A percentile compares a stretch with the other conserved stretches of the same genome.
phyloP scores from a whole-genome alignment of 1,140 invertebrate species.

The Aphelinus certus region DNA sequence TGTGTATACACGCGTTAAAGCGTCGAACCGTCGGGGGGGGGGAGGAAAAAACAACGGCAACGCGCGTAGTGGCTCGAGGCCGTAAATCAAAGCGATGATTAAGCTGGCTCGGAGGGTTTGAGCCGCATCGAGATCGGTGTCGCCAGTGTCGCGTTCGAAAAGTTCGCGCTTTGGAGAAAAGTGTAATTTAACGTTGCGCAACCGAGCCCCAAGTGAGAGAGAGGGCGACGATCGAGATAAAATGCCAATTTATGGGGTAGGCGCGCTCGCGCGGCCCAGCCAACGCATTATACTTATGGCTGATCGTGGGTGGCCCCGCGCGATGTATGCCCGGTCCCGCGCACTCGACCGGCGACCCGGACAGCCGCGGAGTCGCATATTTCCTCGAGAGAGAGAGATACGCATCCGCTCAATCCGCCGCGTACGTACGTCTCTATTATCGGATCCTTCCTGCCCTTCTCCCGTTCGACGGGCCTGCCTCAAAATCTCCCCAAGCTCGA shows the following conservation, averaged over 20 bases:
- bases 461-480: too few relatives aligned
- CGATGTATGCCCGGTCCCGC: conserved; percentile 41
- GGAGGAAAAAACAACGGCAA: too few relatives aligned
- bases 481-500: too few relatives aligned
- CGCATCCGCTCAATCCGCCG: too few relatives aligned
- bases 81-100: not conserved
- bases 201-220: conserved; percentile 33
- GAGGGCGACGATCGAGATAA: conserved; percentile 58
- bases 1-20: too few relatives aligned
- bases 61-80: too few relatives aligned
- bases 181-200: conserved; percentile 56
- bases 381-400: too few relatives aligned
- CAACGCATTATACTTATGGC: conserved; percentile 61
- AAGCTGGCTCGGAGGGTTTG: not conserved
- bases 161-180: not conserved
- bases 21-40: too few relatives aligned
- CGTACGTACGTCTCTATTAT: too few relatives aligned
- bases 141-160: not conserved
- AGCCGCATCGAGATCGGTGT: not conserved
- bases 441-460: too few relatives aligned
- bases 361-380: too few relatives aligned
- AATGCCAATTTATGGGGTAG: conserved; percentile 62
- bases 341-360: not conserved
- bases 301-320: conserved; percentile 60
- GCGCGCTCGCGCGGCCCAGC: conserved; percentile 45